Percentiles rank a stretch among this genome's conserved stretches.
Conservation (phyloP, 1,140 invertebrate species). For the Aphaenogaster ashmeadi region DNA sequence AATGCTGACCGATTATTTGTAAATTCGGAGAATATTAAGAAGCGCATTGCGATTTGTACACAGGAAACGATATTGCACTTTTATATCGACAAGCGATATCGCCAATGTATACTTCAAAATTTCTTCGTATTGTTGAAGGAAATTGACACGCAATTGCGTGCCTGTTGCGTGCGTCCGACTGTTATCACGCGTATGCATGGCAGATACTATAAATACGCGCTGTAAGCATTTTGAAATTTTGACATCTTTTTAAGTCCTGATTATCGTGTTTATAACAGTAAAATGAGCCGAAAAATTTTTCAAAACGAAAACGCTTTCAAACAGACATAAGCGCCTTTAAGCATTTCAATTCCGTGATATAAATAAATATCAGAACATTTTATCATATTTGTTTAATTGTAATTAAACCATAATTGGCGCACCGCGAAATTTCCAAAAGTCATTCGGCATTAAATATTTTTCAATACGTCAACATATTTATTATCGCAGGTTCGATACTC, state of each 20-base stretch:
- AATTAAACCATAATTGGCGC: neutral
- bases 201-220: neutral
- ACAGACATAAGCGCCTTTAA: neutral
- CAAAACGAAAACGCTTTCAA: neutral
- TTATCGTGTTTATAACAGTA: neutral
- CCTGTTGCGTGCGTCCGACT: constrained; percentile 36
- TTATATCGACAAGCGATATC: constrained; percentile 38
- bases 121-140: constrained; percentile 69
- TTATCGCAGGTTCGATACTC: constrained; percentile 49
- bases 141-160: constrained; percentile 50
- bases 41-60: neutral
- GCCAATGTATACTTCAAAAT: constrained; percentile 20
- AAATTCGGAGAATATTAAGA: neutral
- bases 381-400: neutral
- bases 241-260: neutral
- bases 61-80: constrained; percentile 34
- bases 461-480: neutral
- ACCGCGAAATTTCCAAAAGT: neutral
- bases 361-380: neutral
- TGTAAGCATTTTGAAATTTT: constrained; percentile 42
- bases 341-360: neutral
- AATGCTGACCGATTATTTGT: neutral
- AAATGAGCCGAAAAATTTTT: neutral
- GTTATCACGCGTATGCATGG: constrained; percentile 41
- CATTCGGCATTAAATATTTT: neutral